A percentile compares a stretch with the other conserved stretches of the same genome.
phyloP scores from a whole-genome alignment of 37 sponge, comb jelly and placozoan species.

The Chondrilla cf. caribensis region DNA sequence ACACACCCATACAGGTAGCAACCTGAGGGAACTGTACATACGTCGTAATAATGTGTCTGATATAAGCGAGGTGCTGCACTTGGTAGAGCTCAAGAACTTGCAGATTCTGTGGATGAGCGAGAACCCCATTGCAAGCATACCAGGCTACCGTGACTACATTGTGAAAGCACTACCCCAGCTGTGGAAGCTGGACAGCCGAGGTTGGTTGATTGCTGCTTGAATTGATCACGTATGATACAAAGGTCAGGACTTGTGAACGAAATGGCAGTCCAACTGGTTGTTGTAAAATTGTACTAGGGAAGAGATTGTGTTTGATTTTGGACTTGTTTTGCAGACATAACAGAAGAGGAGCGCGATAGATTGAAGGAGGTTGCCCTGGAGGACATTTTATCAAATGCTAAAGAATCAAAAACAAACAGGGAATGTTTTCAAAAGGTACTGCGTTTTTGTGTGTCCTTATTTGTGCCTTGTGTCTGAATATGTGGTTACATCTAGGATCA shows the following conservation, averaged over 20 bases:
- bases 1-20: conserved; percentile 29
- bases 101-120: conserved; percentile 68
- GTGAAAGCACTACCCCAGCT: conserved; percentile 45
- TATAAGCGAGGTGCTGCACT: conserved; percentile 37
- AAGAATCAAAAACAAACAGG: no score
- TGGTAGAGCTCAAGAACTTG: conserved; percentile 32
- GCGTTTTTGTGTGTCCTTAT: no score
- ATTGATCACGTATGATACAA: not conserved
- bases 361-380: not conserved
- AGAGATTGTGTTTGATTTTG: no score
- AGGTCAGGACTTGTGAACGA: not conserved
- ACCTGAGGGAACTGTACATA: conserved; percentile 57
- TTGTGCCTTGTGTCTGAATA: no score
- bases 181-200: conserved; percentile 43
- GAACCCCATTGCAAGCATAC: conserved; percentile 46
- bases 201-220: not conserved
- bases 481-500: no score
- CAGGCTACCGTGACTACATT: conserved; percentile 43
- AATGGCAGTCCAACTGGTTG: not conserved
- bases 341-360: conserved; percentile 6
- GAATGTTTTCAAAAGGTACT: no score
- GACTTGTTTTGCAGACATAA: not conserved
- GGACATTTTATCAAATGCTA: not conserved
- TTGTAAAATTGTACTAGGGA: no score
- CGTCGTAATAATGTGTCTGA: conserved; percentile 49